phyloP scores from a whole-genome alignment of 2,888 invertebrate genomes.

The Phymatocera aterrima region DNA sequence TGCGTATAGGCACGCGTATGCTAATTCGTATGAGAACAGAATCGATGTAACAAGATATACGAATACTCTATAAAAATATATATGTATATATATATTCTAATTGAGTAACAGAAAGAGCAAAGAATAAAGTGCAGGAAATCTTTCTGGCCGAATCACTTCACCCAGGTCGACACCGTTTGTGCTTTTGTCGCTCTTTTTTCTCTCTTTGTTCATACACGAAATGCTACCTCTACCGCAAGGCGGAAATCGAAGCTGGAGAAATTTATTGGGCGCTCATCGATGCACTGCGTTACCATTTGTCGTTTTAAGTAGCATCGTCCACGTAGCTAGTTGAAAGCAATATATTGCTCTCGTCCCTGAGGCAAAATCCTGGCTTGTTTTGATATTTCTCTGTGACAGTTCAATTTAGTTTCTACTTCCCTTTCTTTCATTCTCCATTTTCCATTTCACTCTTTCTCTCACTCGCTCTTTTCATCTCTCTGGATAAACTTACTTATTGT shows the following conservation, averaged over 20 bases:
- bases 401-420: conserved; percentile 33
- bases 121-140: no score
- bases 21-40: background rate
- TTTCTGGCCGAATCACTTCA: no score
- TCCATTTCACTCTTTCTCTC: background rate
- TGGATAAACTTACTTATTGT: conserved; percentile 36
- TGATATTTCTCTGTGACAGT: conserved; percentile 42
- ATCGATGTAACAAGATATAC: no score
- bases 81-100: no score
- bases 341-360: conserved; percentile 35
- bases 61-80: no score
- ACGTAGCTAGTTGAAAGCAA: conserved; percentile 44
- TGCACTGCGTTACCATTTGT: conserved; percentile 32
- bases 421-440: background rate
- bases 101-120: no score
- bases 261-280: conserved; percentile 27
- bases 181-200: no score
- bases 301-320: conserved; percentile 43
- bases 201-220: no score
- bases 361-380: conserved; percentile 34
- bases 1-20: no score
- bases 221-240: background rate
- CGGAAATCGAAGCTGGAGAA: background rate
- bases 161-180: no score
- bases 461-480: conserved; percentile 12